Evolutionary conservation across 2,113 vertebrate genomes (phyloP).

Genomic region (Bubo scandiacus): DNA sequence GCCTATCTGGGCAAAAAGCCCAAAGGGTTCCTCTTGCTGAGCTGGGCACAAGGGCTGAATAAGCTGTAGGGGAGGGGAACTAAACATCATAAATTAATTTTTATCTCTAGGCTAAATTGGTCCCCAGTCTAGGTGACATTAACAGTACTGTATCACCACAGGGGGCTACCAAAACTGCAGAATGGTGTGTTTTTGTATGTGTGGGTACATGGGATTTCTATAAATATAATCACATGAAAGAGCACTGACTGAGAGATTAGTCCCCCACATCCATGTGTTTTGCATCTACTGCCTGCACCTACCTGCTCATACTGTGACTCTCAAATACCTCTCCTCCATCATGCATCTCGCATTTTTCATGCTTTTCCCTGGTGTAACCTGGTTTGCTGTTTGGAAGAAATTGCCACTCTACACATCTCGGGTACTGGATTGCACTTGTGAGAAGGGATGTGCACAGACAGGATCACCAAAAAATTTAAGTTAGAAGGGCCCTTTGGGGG

Average conservation of each 20-base stretch:
- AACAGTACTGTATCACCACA: not conserved
- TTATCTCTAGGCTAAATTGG: not conserved
- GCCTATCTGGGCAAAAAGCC: not conserved
- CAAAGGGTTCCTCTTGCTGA: not conserved
- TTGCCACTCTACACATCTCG: not conserved
- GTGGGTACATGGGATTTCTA: not conserved
- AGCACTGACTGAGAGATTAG: not conserved
- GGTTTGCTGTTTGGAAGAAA: not conserved
- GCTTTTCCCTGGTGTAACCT: not conserved
- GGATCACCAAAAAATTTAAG: not conserved
- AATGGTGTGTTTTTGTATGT: fast-evolving
- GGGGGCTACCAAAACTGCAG: not conserved
- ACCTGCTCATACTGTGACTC: not conserved
- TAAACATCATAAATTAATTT: not conserved
- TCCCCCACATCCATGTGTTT: not conserved
- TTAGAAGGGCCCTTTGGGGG: not conserved
- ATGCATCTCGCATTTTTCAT: not conserved
- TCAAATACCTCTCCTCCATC: not conserved
- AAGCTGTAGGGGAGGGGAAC: not conserved
- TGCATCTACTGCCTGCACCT: not conserved
- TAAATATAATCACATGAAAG: not conserved
- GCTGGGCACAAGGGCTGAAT: not conserved
- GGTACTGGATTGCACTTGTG: too few relatives aligned
- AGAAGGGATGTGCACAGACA: not conserved
- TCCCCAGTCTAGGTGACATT: not conserved